These are phyloP conservation scores for Mantis religiosa DNA, from an alignment of 2,888 invertebrate species.

Conservation along the genomic window DNA sequence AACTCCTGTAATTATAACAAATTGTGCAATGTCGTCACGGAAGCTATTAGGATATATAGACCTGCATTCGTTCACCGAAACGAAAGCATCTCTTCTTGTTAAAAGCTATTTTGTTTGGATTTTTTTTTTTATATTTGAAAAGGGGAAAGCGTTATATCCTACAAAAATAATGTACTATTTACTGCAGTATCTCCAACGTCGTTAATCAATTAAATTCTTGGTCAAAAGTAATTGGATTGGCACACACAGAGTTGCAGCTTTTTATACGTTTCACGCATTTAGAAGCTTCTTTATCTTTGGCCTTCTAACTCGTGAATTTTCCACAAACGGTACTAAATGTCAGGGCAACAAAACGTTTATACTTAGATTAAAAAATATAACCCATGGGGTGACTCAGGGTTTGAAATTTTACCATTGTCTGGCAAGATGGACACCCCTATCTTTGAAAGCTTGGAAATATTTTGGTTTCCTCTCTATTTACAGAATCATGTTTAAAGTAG, in stretches of 20 bases:
- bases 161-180: background rate
- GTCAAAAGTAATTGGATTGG: background rate
- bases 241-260: background rate
- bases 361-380: background rate
- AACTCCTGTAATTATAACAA: slow-evolving; percentile 12
- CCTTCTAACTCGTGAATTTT: background rate
- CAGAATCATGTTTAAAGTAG: too few relatives aligned
- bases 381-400: background rate
- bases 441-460: background rate
- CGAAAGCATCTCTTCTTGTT: slow-evolving; percentile 5
- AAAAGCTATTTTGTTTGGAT: background rate
- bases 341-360: background rate
- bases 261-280: background rate
- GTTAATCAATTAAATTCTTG: background rate
- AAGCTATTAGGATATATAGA: slow-evolving; percentile 13
- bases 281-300: background rate
- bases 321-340: background rate
- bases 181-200: background rate
- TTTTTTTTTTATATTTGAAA: background rate
- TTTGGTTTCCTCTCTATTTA: background rate
- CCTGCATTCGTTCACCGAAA: background rate
- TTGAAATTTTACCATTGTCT: background rate
- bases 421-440: background rate
- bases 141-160: background rate
- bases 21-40: background rate